Evolutionary conservation across 2,888 invertebrate species (phyloP), one percentile per base, ranked within the genome.

Genomic region (Digitonthophagus gazella): DNA sequence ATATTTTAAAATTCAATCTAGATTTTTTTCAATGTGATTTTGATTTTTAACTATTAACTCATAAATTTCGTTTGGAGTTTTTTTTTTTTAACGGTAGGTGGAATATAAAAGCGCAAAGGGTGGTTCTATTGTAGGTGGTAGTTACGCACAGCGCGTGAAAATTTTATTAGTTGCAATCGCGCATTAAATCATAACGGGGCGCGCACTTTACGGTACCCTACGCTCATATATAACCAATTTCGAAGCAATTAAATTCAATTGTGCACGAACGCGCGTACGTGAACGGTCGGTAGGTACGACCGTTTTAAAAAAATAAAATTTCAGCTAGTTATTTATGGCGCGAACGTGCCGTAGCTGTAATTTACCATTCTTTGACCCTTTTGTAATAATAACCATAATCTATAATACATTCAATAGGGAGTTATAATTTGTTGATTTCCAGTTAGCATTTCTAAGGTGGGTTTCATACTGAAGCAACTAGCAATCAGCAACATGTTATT

Each of bases 241-340:
- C 61, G 61, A 19, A 61, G 61, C 61, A 61, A 61, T 61, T 61
- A 61, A 61, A 61, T 61, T 61, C 61, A 61, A 61, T 61, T 61
- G 61, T 61, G 61, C 61, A 61, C 61, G 20, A 61, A 61, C 28
- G 28, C 28, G 28, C 28, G 28, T 44, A 44, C 28, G 28, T 44
- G 28, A 44, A 44, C 28, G 28, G 28, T 44, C 28, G 28, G 11
- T 44, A 11, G 8, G 28, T 44, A n/a, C n/a, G n/a, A n/a, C n/a
- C 28, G 28, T 44, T 44, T 44, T 44, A 44, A 11, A 44, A n/a
- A 44, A 44, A 44, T 44, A 44, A 44, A 44, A 44, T 44, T 44
- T 44, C 28, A 11, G 11, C 28, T 44, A 44, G 28, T 44, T 44
- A 44, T 44, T 44, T 44, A 44, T 44, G 28, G 28, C 28, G 28